These are phyloP conservation scores for Phrynosoma blainvillii DNA, from an alignment of 2,113 vertebrate genomes.

Conservation along the genomic window DNA sequence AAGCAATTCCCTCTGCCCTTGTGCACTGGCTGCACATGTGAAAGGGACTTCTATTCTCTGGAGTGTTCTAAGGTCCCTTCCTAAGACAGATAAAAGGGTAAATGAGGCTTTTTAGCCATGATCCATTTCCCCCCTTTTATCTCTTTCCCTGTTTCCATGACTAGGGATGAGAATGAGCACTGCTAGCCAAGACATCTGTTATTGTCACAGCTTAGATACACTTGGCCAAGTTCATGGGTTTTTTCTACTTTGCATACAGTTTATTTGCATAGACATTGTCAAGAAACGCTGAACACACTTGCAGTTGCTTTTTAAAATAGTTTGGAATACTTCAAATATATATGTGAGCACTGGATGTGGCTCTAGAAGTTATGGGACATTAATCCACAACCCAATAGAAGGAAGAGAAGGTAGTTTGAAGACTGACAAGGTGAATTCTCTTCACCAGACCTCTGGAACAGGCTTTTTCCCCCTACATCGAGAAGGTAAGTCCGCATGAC, in stretches of 20 bases:
- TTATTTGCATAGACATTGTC: conserved; percentile 27
- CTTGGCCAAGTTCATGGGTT: conserved; percentile 8
- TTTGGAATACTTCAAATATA: not conserved
- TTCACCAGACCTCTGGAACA: not conserved
- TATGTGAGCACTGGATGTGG: not conserved
- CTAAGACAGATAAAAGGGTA: not conserved
- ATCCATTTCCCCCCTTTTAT: not conserved
- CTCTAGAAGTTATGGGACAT: too few relatives aligned
- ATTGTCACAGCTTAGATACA: conserved; percentile 18
- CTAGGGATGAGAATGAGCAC: not conserved
- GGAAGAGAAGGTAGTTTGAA: not conserved
- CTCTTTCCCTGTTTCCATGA: not conserved
- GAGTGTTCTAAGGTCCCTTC: not conserved
- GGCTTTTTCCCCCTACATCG: not conserved
- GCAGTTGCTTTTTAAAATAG: not conserved
- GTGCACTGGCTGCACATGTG: not conserved
- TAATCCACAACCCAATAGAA: not conserved
- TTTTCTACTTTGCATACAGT: not conserved
- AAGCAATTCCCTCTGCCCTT: not conserved
- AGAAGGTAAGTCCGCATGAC: too few relatives aligned
- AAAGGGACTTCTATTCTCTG: not conserved
- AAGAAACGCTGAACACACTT: not conserved
- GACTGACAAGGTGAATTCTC: not conserved
- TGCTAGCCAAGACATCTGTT: conserved; percentile 28
- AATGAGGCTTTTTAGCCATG: not conserved